These are phyloP conservation scores for Perca schrenkii DNA, from an alignment of 2,113 vertebrate species.

Conservation along the genomic window DNA sequence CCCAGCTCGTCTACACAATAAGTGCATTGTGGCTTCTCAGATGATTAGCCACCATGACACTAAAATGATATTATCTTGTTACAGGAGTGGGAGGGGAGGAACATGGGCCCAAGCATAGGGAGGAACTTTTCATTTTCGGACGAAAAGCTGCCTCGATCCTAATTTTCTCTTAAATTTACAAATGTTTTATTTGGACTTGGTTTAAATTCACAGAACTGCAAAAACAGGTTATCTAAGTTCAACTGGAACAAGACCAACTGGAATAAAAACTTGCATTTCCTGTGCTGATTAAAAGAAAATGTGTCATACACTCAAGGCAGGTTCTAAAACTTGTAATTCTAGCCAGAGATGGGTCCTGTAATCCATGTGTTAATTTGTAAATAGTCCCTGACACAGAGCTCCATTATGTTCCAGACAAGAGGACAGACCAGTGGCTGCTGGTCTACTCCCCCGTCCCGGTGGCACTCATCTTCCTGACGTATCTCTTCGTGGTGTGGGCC, in stretches of 20 bases:
- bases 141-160: too few species aligned
- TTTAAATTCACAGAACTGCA: not conserved
- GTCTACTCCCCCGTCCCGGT: slow-evolving; percentile 80
- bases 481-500: slow-evolving; percentile 73
- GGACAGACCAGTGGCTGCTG: slow-evolving; percentile 82
- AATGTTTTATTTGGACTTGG: not conserved
- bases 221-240: not conserved
- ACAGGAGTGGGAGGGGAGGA: not conserved
- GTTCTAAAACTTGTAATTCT: not conserved
- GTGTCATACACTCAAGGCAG: not conserved
- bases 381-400: not conserved
- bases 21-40: slow-evolving; percentile 51
- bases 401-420: slow-evolving; percentile 76
- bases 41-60: slow-evolving; percentile 19
- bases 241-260: not conserved
- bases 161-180: not conserved
- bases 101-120: not conserved
- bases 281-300: not conserved
- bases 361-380: not conserved
- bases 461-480: slow-evolving; percentile 72
- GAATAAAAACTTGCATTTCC: not conserved
- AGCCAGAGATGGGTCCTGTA: not conserved
- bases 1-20: slow-evolving; percentile 32
- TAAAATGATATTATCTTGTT: slow-evolving; percentile 15
- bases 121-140: not conserved